Evolutionary conservation across 1,140 invertebrate genomes (phyloP).

Genomic region (Diuraphis noxia): DNA sequence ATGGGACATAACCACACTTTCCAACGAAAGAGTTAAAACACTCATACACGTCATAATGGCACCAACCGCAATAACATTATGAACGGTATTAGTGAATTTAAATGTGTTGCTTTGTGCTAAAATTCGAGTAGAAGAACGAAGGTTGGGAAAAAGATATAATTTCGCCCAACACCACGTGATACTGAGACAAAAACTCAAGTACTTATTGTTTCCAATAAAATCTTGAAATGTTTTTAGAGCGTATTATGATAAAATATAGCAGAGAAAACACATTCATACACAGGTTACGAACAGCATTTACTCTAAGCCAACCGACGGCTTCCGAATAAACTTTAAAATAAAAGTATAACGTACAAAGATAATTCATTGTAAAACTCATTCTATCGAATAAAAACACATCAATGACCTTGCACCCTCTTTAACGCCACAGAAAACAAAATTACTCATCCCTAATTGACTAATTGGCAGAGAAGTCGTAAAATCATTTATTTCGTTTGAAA

Average conservation of each 20-base stretch:
- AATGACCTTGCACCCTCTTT: too few species aligned
- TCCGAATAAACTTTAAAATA: too few species aligned
- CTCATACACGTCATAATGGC: neutral
- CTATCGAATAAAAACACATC: neutral
- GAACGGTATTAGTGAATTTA: neutral
- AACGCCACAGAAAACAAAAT: neutral
- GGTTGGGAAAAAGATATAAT: too few species aligned
- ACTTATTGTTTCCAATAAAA: neutral
- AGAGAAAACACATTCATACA: neutral
- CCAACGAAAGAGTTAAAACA: neutral
- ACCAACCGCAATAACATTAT: neutral
- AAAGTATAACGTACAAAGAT: too few species aligned
- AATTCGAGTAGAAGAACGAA: neutral
- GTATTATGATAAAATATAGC: too few species aligned
- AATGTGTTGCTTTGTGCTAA: neutral
- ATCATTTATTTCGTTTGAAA: neutral
- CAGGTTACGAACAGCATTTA: neutral
- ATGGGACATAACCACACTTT: neutral
- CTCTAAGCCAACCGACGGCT: accelerated
- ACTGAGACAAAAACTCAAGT: neutral
- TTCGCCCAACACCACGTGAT: neutral
- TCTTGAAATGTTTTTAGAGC: neutral
- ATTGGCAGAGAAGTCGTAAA: too few species aligned
- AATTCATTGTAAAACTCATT: neutral
- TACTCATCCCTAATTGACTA: neutral